Evolutionary conservation across 92 coral and sea anemone species (phyloP).

Genomic region (Umimayanthus kanabou): DNA sequence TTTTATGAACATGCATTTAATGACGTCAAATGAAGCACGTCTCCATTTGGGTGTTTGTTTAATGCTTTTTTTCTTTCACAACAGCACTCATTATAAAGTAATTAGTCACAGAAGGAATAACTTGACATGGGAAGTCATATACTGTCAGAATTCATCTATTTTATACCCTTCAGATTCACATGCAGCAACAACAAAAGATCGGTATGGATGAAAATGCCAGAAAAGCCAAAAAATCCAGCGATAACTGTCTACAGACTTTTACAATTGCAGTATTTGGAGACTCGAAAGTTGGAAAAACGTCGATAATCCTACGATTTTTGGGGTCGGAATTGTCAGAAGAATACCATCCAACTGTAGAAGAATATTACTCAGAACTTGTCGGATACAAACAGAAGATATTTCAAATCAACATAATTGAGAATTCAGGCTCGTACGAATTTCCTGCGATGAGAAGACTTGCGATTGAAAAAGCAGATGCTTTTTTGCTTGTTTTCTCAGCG

Average conservation of each 20-base stretch:
- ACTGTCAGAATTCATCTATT: background rate
- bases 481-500: slow-evolving; percentile 76
- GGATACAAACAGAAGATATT: slow-evolving; percentile 74
- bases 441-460: slow-evolving; percentile 91
- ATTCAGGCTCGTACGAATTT: slow-evolving; percentile 88
- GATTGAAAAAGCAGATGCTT: slow-evolving; percentile 81
- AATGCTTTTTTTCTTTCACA: background rate
- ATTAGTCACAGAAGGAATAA: background rate
- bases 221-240: background rate
- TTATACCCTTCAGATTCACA: background rate
- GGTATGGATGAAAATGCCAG: background rate
- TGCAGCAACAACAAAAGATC: background rate
- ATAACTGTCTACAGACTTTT: slow-evolving; percentile 50
- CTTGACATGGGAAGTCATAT: background rate
- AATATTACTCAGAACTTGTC: slow-evolving; percentile 75
- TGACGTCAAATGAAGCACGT: background rate
- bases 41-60: background rate
- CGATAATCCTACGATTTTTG: slow-evolving; percentile 74
- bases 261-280: slow-evolving; percentile 89
- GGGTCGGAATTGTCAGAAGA: slow-evolving; percentile 66
- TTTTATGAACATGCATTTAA: background rate
- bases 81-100: background rate
- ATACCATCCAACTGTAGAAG: slow-evolving; percentile 91
- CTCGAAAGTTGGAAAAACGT: slow-evolving; percentile 82
- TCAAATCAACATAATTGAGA: slow-evolving; percentile 84